Percentiles rank a stretch among this genome's conserved stretches.
Evolutionary conservation across 2,113 vertebrate genomes (phyloP).

Genomic region (Ailuropoda melanoleuca): DNA sequence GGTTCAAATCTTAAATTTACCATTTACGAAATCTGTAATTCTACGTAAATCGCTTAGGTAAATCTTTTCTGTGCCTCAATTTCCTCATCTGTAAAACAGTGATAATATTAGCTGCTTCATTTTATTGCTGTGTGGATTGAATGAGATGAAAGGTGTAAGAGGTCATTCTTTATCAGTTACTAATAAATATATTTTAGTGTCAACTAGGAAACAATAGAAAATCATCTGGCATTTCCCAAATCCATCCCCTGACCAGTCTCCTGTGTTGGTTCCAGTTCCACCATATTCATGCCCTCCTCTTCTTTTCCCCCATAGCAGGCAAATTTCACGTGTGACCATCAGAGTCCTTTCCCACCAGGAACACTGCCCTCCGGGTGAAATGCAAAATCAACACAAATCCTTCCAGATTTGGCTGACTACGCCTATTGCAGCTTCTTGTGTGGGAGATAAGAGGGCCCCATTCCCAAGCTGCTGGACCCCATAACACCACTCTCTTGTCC

Average conservation of each 20-base stretch:
- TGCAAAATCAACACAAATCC: neutral
- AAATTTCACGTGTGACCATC: neutral
- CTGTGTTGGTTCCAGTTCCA: neutral
- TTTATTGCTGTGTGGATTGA: neutral
- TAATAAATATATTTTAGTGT: neutral
- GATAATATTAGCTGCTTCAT: neutral
- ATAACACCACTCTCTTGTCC: neutral
- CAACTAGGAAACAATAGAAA: neutral
- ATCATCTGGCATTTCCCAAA: neutral
- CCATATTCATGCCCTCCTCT: neutral
- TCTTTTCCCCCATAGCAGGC: neutral
- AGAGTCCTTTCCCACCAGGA: neutral
- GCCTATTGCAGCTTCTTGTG: neutral
- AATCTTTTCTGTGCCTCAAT: neutral
- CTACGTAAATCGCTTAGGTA: neutral
- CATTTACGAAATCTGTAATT: neutral
- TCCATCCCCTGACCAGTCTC: neutral
- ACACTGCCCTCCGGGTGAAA: neutral
- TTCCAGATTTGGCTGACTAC: neutral
- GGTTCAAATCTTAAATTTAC: constrained; percentile 10
- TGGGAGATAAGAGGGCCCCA: neutral
- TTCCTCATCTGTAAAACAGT: neutral
- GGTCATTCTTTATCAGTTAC: neutral
- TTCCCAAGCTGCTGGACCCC: neutral
- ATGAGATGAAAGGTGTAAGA: neutral